phyloP scores from a whole-genome alignment of 2,888 invertebrate genomes.

The Eilema sororculum region DNA sequence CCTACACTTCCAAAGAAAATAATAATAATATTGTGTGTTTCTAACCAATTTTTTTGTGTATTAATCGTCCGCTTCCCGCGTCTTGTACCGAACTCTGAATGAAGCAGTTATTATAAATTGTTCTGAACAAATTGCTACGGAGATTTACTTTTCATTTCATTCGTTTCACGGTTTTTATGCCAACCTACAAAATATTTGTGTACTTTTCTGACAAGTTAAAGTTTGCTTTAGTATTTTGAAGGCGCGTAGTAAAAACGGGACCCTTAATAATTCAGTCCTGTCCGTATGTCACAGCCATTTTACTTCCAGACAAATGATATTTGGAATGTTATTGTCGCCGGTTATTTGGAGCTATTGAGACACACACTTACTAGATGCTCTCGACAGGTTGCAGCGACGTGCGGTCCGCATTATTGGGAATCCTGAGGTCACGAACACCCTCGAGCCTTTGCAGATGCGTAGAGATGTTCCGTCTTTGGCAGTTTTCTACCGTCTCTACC shows the following conservation, averaged over 20 bases:
- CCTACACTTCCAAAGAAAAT: neutral
- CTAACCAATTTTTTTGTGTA: neutral
- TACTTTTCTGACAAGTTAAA: constrained; percentile 23
- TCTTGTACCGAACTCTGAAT: constrained; percentile 58
- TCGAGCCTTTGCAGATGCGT: too few species aligned
- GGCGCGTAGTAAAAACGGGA: neutral
- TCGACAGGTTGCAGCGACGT: too few species aligned
- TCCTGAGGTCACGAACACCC: too few species aligned
- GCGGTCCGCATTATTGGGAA: too few species aligned
- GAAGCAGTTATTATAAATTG: constrained; percentile 74
- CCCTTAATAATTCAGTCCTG: neutral
- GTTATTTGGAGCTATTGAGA: too few species aligned
- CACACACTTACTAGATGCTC: too few species aligned
- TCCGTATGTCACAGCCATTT: neutral
- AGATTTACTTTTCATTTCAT: constrained; percentile 79
- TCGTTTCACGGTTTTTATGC: constrained; percentile 45
- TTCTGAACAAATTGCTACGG: constrained; percentile 71
- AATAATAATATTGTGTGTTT: neutral
- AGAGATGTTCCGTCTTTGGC: too few species aligned
- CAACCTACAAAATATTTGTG: constrained; percentile 41
- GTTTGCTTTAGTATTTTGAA: neutral
- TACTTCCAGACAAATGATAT: neutral
- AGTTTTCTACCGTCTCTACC: too few species aligned
- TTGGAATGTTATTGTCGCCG: neutral
- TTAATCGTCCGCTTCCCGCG: neutral